A percentile compares a stretch with the other conserved stretches of the same genome.
Conservation (phyloP, 2,113 vertebrate species). For the Cryptomyrus ogoouensis region DNA sequence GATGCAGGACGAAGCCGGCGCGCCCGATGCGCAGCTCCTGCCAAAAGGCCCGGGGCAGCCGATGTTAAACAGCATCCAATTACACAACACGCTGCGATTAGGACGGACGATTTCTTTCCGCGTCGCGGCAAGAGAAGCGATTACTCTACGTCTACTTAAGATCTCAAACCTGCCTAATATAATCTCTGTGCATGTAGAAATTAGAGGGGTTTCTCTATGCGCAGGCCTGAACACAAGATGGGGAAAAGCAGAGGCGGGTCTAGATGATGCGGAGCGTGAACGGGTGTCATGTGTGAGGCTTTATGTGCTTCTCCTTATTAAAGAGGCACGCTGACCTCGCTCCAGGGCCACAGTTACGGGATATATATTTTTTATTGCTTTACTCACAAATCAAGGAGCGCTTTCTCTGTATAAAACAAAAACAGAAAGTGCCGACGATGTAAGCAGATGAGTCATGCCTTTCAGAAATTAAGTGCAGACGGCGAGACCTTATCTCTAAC, state of each 20-base stretch:
- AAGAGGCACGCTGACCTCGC: neutral
- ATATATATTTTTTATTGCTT: neutral
- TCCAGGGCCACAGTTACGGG: neutral
- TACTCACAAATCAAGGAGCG: neutral
- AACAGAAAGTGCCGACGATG: neutral
- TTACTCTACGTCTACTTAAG: constrained; percentile 35
- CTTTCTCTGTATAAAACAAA: neutral
- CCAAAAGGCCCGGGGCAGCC: constrained; percentile 35
- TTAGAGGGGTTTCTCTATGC: constrained; percentile 11
- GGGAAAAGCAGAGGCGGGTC: neutral
- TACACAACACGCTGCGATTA: constrained; percentile 44
- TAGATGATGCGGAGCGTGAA: neutral
- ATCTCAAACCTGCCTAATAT: constrained; percentile 30
- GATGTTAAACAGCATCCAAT: constrained; percentile 51
- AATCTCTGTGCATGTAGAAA: constrained; percentile 21
- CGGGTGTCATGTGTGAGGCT: neutral
- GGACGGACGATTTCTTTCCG: constrained; percentile 44
- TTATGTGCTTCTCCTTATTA: neutral
- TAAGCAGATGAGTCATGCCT: constrained; percentile 1
- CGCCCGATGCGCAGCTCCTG: constrained; percentile 16
- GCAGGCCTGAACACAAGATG: neutral
- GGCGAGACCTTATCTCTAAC: neutral
- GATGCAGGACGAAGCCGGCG: constrained; percentile 28
- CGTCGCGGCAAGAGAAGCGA: constrained; percentile 44
- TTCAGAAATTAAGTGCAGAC: constrained; percentile 5